Evolutionary conservation across 1,140 invertebrate genomes (phyloP), one percentile per base, ranked within the genome.

Genomic region (Caenorhabditis brenneri): DNA sequence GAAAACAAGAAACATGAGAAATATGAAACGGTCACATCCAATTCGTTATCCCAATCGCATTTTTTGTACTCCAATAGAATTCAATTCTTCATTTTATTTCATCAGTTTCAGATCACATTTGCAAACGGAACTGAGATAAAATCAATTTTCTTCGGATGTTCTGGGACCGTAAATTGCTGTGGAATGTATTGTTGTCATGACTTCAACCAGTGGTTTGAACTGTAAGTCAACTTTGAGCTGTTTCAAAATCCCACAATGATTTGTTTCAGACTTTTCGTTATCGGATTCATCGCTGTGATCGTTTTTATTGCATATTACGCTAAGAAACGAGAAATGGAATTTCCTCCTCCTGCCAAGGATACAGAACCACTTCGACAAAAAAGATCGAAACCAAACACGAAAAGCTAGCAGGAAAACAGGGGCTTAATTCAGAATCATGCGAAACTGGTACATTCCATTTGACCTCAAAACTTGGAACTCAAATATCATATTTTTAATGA

Each of bases 151-250:
- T 74, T 74, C 22, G n/a, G 65, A 19, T 74, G 65, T 29, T 10
- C 36, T 9, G 65, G 65, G 42, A 74, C 6, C 10, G 65, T 74
- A 1, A 36, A 42, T 46, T 74, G 65, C n/a, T 74, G 65, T 74
- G 65, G 65, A 74, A 74, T 74, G 65, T 74, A 74, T 24, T 74
- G 65, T 12, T 74, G 65, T 42, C 65, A 74, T 31, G 65, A 74
- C 15, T 74, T 74, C n/a, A 19, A 31, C 2, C 65, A 74, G 9
- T 74, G 65, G 65, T 74, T 74, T 15, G 65, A 74, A 36, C 4
- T 74, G 65, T 74, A 19, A 74, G 65, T 27, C 0, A 19, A 1
- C 29, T 10, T 1, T n/a, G n/a, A n/a, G n/a, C n/a, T n/a, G n/a
- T n/a, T n/a, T n/a, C n/a, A n/a, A n/a, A n/a, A n/a, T n/a, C n/a